Conservation (phyloP, 2,797 vertebrate genomes). For the Chelidonichthys spinosus region DNA sequence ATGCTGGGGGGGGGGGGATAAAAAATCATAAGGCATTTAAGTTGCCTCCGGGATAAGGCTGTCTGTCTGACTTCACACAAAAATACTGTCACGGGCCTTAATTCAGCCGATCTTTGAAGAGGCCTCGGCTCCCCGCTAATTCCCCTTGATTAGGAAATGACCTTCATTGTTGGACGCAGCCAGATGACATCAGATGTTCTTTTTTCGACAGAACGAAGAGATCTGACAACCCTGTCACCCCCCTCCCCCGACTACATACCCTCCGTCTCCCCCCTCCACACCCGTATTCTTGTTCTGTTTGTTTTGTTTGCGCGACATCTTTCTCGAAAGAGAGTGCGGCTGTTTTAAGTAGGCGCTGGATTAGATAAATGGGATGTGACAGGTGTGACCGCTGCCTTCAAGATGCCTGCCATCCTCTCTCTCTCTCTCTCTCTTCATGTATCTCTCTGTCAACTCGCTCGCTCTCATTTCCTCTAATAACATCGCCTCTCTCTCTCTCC, state of each 20-base stretch:
- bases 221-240: slow-evolving; percentile 50
- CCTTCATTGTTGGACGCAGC: slow-evolving; percentile 76
- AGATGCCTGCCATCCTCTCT: slow-evolving; percentile 80
- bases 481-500: slow-evolving; percentile 39
- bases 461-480: slow-evolving; percentile 70
- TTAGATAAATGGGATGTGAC: slow-evolving; percentile 90
- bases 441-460: slow-evolving; percentile 51
- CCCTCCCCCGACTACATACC: not conserved
- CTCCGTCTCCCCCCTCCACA: slow-evolving; percentile 30
- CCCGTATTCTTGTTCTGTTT: slow-evolving; percentile 73
- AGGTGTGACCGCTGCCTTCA: slow-evolving; percentile 88
- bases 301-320: slow-evolving; percentile 83
- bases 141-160: slow-evolving; percentile 78
- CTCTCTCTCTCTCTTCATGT: slow-evolving; percentile 32
- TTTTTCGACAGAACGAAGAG: slow-evolving; percentile 48
- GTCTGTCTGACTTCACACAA: slow-evolving; percentile 70
- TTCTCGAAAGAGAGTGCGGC: slow-evolving; percentile 78
- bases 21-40: slow-evolving; percentile 65
- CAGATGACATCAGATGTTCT: slow-evolving; percentile 79
- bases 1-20: slow-evolving; percentile 19
- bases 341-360: slow-evolving; percentile 87
- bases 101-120: slow-evolving; percentile 73
- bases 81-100: slow-evolving; percentile 68
- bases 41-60: slow-evolving; percentile 69
- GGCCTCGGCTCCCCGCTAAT: slow-evolving; percentile 68